Evolutionary conservation across 1,140 invertebrate genomes (phyloP), one percentile per base, ranked within the genome.

Genomic region (Drosophila kanapiae): DNA sequence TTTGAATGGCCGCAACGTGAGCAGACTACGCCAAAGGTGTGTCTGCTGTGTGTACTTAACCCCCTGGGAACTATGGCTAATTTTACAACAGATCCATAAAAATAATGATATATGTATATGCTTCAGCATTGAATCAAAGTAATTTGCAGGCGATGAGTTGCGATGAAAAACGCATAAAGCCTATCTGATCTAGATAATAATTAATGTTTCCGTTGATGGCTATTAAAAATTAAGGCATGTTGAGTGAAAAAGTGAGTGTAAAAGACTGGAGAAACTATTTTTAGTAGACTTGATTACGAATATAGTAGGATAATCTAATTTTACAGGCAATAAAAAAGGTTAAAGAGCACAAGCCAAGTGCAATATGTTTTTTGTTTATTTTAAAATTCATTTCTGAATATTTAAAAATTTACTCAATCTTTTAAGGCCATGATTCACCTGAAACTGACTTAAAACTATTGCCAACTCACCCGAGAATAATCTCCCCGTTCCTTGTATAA

Each of bases 1-100:
- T 90, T 90, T 79, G 62, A 90, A 90, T 90, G 78, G 53, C 18
- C 77, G 49, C 62, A 57, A 87, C 84, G 84, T 87, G 84, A 63
- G 33, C 14, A n/a, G 35, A 77, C 37, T 67, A 38, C 10, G 11
- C 23, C 48, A 68, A 78, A 59, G 61, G 63, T 57, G 62, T 70
- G 42, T 40, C 43, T 29, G 7, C 11, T 3, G 23, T 43, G 58
- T 37, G 51, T 45, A 37, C 43, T 37, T 27, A 33, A 51, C 47
- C 47, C 23, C 45, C 5, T n/a, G 61, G 40, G 47, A 64, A 62
- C 57, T 33, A 48, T 67, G 3, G 38, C 62, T 70, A 70, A 70
- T 68, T 68, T 70, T 54, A 70, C 38, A 70, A 43, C 47, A 10
- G 4, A 70, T 23, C 23, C 33, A 54, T 68, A 54, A 70, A 70